Evolutionary conservation across 2,797 vertebrate genomes (phyloP).

Genomic region (Rhabdophis nuchalis): DNA sequence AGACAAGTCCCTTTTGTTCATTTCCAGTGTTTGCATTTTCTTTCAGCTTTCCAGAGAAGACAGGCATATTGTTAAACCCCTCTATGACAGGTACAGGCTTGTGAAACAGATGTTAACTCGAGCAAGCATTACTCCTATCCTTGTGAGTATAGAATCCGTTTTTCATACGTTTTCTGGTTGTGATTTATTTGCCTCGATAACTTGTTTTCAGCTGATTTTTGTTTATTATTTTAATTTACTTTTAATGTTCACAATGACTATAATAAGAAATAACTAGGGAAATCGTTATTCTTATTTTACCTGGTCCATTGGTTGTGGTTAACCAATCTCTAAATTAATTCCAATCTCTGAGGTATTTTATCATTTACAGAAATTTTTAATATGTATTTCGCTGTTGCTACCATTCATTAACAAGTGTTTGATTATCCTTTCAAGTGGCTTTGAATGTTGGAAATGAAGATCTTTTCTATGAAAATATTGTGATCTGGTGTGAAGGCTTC

Average conservation of each 20-base stretch:
- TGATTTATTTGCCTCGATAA: not conserved
- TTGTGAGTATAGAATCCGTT: slow-evolving; percentile 75
- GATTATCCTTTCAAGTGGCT: not conserved
- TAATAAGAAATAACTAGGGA: not conserved
- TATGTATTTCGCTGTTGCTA: not conserved
- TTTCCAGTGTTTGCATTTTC: slow-evolving; percentile 24
- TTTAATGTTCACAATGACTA: no score
- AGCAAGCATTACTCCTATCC: slow-evolving; percentile 90
- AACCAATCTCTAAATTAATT: not conserved
- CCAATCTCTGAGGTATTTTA: not conserved
- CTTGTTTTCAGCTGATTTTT: not conserved
- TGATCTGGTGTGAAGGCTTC: not conserved
- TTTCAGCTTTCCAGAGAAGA: slow-evolving; percentile 89
- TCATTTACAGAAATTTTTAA: not conserved
- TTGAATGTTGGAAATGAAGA: not conserved
- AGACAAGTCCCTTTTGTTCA: slow-evolving; percentile 34
- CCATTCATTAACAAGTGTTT: not conserved
- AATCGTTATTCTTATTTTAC: not conserved
- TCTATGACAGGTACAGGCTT: slow-evolving; percentile 93
- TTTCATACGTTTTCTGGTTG: slow-evolving; percentile 37
- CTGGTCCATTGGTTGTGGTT: not conserved
- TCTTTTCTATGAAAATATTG: not conserved
- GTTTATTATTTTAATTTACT: not conserved
- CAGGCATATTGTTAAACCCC: slow-evolving; percentile 89
- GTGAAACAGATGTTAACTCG: slow-evolving; percentile 98